Evolutionary conservation across 2,797 vertebrate genomes (phyloP), one percentile per base, ranked within the genome.

Genomic region (Acanthiza pusilla): DNA sequence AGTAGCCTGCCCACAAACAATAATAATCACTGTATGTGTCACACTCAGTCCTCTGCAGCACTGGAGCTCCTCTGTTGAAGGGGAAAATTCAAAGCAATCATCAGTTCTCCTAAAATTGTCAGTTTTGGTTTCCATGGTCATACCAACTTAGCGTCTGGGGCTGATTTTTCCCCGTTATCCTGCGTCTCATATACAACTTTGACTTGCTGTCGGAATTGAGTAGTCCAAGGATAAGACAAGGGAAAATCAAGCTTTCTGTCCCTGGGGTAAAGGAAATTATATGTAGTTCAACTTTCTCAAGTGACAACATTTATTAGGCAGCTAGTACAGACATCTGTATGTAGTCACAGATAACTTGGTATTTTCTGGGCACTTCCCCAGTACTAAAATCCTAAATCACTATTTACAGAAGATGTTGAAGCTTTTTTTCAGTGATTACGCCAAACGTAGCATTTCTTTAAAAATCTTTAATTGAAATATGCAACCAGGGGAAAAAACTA

Each of bases 211-310:
- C 10, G 1, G 60, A 88, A 93, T 76, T 74, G 82, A 91, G 62
- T 62, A 89, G 43, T 88, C 65, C 79, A 76, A 91, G 51, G 50
- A 66, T 75, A 76, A 96, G 94, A 94, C 74, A 90, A 85, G 77
- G 71, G 71, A 82, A 92, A 91, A 90, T 82, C 83, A 93, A 89
- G 92, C 78, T 68, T 79, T 95, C 91, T 94, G 53, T 85, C 88
- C 83, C 60, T 77, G 63, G 67, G 83, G 61, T 91, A 86, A 95
- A 82, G 57, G 62, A 88, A 91, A 89, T 91, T 58, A 66, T 67
- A 91, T 9, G 50, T 71, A 80, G 80, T 70, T 94, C 80, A 76
- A 80, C 67, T 94, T 94, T 90, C 88, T 92, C 71, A 79, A 94
- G 78, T 93, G 94, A 89, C 93, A 88, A 42, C 63, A 53, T 85